Evolutionary conservation across 2,888 invertebrate genomes (phyloP).

Genomic region (Beris morrisii): DNA sequence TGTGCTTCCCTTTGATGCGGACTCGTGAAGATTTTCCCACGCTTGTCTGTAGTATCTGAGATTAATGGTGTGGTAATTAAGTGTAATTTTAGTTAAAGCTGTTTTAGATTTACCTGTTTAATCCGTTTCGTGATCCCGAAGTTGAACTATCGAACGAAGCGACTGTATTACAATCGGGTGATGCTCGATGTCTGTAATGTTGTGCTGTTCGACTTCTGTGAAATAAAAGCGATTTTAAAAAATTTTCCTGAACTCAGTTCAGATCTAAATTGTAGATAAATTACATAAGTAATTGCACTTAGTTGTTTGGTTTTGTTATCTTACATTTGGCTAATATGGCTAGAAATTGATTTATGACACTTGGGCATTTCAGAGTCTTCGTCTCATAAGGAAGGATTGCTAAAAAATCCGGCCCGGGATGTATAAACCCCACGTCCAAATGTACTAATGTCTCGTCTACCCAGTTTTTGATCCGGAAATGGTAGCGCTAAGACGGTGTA

Average conservation of each 20-base stretch:
- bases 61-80: neutral
- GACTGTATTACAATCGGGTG: slow-evolving; percentile 88
- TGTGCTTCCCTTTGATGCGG: slow-evolving; percentile 63
- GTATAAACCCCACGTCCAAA: slow-evolving; percentile 62
- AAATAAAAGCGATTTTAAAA: slow-evolving; percentile 26
- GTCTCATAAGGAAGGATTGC: slow-evolving; percentile 60
- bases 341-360: slow-evolving; percentile 43
- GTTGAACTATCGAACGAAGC: slow-evolving; percentile 87
- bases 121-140: slow-evolving; percentile 78
- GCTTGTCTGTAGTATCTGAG: slow-evolving; percentile 79
- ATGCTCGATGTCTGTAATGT: slow-evolving; percentile 85
- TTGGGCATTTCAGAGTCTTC: slow-evolving; percentile 38
- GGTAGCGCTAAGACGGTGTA: slow-evolving; percentile 89
- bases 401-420: slow-evolving; percentile 85
- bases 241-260: slow-evolving; percentile 27
- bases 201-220: slow-evolving; percentile 78
- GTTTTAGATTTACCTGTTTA: slow-evolving; percentile 64
- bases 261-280: slow-evolving; percentile 14
- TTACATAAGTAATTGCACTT: neutral
- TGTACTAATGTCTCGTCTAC: slow-evolving; percentile 72
- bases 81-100: neutral
- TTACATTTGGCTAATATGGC: slow-evolving; percentile 45
- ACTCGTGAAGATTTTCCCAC: slow-evolving; percentile 90
- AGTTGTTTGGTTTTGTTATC: slow-evolving; percentile 25
- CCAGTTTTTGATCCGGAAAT: slow-evolving; percentile 91